Evolutionary conservation across 1,140 invertebrate genomes (phyloP).

Genomic region (Drosophila tristis): DNA sequence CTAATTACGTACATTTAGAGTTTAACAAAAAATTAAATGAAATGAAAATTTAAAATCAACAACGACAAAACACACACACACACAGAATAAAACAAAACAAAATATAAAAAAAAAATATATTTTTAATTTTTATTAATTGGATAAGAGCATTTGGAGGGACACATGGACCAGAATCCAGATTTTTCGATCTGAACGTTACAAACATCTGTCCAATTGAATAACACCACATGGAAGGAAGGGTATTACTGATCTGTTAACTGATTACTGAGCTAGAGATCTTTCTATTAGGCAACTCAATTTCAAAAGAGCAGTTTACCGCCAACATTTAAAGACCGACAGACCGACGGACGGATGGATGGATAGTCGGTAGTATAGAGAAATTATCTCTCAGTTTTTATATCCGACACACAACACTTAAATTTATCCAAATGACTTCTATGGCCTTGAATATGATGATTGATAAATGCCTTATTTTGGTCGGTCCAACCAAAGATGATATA

Average conservation of each 20-base stretch:
- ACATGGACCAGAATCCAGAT: constrained; percentile 8
- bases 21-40: constrained; percentile 55
- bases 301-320: constrained; percentile 19
- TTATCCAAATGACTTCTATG: constrained; percentile 42
- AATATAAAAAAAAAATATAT: constrained; percentile 44
- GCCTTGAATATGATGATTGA: constrained; percentile 40
- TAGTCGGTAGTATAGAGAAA: constrained; percentile 32
- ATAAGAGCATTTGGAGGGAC: background rate
- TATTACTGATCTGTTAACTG: constrained; percentile 20
- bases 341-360: too few species aligned
- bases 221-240: constrained; percentile 4
- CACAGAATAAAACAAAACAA: constrained; percentile 54
- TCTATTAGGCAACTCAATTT: constrained; percentile 41
- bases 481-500: background rate
- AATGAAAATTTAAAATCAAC: constrained; percentile 33
- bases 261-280: constrained; percentile 9
- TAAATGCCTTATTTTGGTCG: constrained; percentile 31
- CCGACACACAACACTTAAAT: constrained; percentile 34
- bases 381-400: constrained; percentile 35
- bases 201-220: too few species aligned
- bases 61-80: constrained; percentile 47
- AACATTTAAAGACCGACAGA: constrained; percentile 1
- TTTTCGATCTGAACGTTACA: too few species aligned
- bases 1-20: constrained; percentile 70
- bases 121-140: constrained; percentile 21